A percentile compares a stretch with the other conserved stretches of the same genome.
Conservation (phyloP, 2,113 vertebrate genomes). For the Ctenomys sociabilis region DNA sequence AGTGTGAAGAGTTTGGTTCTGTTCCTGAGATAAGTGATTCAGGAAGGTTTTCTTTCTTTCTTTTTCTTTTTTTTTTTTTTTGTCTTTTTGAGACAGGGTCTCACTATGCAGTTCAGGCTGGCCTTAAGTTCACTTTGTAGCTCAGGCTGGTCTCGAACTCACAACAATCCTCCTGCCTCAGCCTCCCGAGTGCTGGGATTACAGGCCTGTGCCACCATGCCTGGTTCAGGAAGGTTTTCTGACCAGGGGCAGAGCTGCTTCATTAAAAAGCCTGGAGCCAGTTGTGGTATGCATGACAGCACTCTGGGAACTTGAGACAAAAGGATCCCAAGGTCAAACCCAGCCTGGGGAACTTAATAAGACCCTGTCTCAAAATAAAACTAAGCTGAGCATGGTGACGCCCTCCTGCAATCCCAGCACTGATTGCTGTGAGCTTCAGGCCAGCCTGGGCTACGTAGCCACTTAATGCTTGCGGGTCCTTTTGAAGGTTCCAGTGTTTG, state of each 20-base stretch:
- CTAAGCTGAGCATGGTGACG: background rate
- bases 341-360: background rate
- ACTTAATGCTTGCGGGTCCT: background rate
- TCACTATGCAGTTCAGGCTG: too few species aligned
- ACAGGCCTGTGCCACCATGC: too few species aligned
- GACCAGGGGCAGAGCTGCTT: background rate
- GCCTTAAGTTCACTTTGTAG: too few species aligned
- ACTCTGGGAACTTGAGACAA: background rate
- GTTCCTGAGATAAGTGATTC: background rate
- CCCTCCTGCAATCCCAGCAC: background rate
- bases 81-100: too few species aligned
- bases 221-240: constrained; percentile 16
- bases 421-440: background rate
- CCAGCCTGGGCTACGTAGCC: background rate
- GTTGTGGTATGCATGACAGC: background rate
- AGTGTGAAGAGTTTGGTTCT: background rate
- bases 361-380: background rate
- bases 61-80: too few species aligned
- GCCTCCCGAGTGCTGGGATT: too few species aligned
- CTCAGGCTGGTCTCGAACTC: too few species aligned
- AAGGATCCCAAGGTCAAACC: background rate
- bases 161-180: too few species aligned
- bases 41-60: background rate
- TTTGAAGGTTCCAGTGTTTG: background rate
- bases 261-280: background rate